A percentile compares a stretch with the other conserved stretches of the same genome.
phyloP scores from a whole-genome alignment of 1,140 invertebrate genomes.

The Eumeta japonica region DNA sequence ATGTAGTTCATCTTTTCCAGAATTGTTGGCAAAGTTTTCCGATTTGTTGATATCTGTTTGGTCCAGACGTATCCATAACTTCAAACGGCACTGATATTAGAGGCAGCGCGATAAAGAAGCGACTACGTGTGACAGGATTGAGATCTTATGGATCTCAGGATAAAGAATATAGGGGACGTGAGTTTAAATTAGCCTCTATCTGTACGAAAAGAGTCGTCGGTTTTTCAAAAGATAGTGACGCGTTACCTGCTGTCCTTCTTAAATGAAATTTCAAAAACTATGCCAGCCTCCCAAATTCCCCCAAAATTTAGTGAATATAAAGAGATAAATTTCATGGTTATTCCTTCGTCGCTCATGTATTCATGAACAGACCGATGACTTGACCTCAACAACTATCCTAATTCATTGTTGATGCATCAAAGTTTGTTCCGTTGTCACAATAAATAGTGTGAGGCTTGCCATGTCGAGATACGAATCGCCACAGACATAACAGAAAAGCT shows the following conservation, averaged over 20 bases:
- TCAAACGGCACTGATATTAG: conserved; percentile 18
- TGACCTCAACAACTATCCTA: conserved; percentile 9
- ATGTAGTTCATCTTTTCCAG: conserved; percentile 31
- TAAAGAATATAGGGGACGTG: conserved; percentile 20
- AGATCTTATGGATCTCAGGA: conserved; percentile 15
- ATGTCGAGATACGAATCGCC: conserved; percentile 14
- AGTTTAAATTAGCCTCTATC: conserved; percentile 25
- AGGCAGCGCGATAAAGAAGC: conserved; percentile 29
- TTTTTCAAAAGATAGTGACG: conserved; percentile 23
- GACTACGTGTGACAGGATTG: conserved; percentile 26
- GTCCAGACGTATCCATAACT: too few species aligned
- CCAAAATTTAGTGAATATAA: conserved; percentile 29
- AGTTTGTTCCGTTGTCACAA: conserved; percentile 15
- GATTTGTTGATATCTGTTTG: conserved; percentile 15
- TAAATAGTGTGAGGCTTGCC: conserved; percentile 22
- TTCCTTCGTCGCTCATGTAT: conserved; percentile 7
- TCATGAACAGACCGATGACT: conserved; percentile 11
- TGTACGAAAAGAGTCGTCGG: conserved; percentile 16
- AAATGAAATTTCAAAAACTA: conserved; percentile 29
- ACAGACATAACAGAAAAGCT: conserved; percentile 11
- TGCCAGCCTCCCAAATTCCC: conserved; percentile 33
- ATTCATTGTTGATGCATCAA: conserved; percentile 10
- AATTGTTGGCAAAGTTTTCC: conserved; percentile 21
- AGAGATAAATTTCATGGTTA: conserved; percentile 34
- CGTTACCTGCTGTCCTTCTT: conserved; percentile 16